Percentiles rank a stretch among this genome's conserved stretches.
phyloP scores from a whole-genome alignment of 1,140 invertebrate genomes.

The Ips nitidus region DNA sequence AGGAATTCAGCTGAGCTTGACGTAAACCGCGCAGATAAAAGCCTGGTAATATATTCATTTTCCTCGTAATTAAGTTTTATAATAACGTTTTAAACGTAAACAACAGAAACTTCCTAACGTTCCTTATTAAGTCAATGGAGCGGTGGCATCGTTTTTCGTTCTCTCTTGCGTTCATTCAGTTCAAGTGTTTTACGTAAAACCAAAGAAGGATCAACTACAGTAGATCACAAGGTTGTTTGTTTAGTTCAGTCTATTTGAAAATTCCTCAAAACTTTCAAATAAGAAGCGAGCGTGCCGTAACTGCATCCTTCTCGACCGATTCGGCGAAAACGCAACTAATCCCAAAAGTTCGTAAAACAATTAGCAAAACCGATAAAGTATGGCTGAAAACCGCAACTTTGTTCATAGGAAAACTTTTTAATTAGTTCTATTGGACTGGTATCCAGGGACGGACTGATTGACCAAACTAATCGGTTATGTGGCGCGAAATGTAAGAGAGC shows the following conservation, averaged over 20 bases:
- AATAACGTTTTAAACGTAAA: slow-evolving; percentile 14
- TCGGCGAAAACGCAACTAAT: slow-evolving; percentile 4
- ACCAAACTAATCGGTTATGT: slow-evolving; percentile 16
- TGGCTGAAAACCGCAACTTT: slow-evolving; percentile 25
- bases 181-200: too few species aligned
- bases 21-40: slow-evolving; percentile 14
- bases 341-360: slow-evolving; percentile 9
- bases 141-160: too few species aligned
- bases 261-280: too few species aligned
- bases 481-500: too few species aligned
- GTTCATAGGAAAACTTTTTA: slow-evolving; percentile 26
- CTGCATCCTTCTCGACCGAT: too few species aligned
- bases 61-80: slow-evolving; percentile 17
- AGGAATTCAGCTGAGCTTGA: slow-evolving; percentile 23
- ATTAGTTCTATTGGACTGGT: slow-evolving; percentile 28
- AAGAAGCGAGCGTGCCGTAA: too few species aligned
- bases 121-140: background rate
- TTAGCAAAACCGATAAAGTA: slow-evolving; percentile 21
- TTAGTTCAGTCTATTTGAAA: too few species aligned
- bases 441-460: background rate
- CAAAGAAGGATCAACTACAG: too few species aligned
- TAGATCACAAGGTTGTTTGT: too few species aligned
- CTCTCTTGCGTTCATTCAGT: too few species aligned
- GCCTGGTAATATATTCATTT: slow-evolving; percentile 16
- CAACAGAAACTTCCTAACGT: background rate